A percentile compares a stretch with the other conserved stretches of the same genome.
These are phyloP conservation scores for Andrena praecox DNA, from an alignment of 2,888 invertebrate species.

Conservation along the genomic window DNA sequence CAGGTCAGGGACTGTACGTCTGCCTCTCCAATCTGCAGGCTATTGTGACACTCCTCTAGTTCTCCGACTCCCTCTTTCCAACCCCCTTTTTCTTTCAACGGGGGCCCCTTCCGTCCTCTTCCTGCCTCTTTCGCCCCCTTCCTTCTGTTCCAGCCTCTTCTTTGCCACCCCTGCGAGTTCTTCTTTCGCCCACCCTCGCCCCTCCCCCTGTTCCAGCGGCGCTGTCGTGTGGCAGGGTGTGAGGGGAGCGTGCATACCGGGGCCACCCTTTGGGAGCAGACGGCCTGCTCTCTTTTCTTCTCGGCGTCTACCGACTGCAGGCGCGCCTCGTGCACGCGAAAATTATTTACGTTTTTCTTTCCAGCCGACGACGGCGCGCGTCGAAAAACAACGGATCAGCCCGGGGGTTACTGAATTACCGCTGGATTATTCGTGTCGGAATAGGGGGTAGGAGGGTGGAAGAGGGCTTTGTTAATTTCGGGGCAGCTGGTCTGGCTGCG, in stretches of 20 bases:
- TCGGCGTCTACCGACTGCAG: slow-evolving; percentile 18
- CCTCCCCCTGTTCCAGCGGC: not conserved
- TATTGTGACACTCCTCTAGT: slow-evolving; percentile 78
- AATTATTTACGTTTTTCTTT: slow-evolving; percentile 61
- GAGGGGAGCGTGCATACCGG: slow-evolving; percentile 54
- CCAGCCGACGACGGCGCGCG: slow-evolving; percentile 11
- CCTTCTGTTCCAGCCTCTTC: slow-evolving; percentile 55
- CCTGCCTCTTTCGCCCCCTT: slow-evolving; percentile 37
- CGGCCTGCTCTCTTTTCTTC: slow-evolving; percentile 48
- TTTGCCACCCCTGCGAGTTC: slow-evolving; percentile 60
- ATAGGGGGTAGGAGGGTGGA: not conserved
- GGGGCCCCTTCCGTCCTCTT: slow-evolving; percentile 44
- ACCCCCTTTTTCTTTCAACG: slow-evolving; percentile 51
- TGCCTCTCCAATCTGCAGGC: slow-evolving; percentile 83
- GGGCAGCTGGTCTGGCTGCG: slow-evolving; percentile 5
- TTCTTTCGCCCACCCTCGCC: slow-evolving; percentile 42
- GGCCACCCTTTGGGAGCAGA: slow-evolving; percentile 61
- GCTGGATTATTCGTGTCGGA: not conserved
- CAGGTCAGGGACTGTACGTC: slow-evolving; percentile 79
- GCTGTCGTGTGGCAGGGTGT: slow-evolving; percentile 34
- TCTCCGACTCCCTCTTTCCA: slow-evolving; percentile 53
- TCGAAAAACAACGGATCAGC: slow-evolving; percentile 18
- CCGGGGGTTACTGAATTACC: slow-evolving; percentile 4
- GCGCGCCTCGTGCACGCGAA: slow-evolving; percentile 50
- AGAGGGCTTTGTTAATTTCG: slow-evolving; percentile 7